Conservation (phyloP, 1,140 invertebrate species). For the Pomacea maculata region DNA sequence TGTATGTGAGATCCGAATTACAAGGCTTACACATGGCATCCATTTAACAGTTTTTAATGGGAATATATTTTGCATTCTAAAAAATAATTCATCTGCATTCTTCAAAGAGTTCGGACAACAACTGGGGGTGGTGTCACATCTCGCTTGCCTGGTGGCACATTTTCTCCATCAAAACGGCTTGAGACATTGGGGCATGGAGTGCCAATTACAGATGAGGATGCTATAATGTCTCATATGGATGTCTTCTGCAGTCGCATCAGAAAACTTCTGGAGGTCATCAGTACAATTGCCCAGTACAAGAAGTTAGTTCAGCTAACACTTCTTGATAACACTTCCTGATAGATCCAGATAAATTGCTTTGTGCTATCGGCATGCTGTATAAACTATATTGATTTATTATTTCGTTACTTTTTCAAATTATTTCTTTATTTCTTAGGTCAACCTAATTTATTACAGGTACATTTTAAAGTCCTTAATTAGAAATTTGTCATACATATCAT, state of each 20-base stretch:
- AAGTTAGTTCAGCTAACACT: conserved; percentile 42
- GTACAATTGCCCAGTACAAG: conserved; percentile 62
- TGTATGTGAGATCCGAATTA: no score
- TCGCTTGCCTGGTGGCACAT: conserved; percentile 27
- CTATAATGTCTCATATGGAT: conserved; percentile 62
- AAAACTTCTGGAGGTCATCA: conserved; percentile 63
- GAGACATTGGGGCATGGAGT: conserved; percentile 55
- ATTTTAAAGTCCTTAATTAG: no score
- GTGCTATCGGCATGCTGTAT: not conserved
- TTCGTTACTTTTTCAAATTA: not conserved
- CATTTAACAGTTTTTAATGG: no score
- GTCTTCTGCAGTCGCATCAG: conserved; percentile 59
- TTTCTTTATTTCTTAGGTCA: not conserved
- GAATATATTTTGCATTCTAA: no score
- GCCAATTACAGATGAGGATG: conserved; percentile 62
- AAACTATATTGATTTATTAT: not conserved
- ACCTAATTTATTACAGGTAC: no score
- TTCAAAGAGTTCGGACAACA: conserved; percentile 1
- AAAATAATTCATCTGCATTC: not conserved
- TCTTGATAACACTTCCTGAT: not conserved
- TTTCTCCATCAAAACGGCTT: conserved; percentile 51
- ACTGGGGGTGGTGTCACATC: conserved; percentile 27
- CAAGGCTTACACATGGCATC: no score
- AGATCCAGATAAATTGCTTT: not conserved
- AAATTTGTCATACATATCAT: no score